Base-by-base conservation (phyloP, 2,113 vertebrate species). In the Hystrix cristata region DNA sequence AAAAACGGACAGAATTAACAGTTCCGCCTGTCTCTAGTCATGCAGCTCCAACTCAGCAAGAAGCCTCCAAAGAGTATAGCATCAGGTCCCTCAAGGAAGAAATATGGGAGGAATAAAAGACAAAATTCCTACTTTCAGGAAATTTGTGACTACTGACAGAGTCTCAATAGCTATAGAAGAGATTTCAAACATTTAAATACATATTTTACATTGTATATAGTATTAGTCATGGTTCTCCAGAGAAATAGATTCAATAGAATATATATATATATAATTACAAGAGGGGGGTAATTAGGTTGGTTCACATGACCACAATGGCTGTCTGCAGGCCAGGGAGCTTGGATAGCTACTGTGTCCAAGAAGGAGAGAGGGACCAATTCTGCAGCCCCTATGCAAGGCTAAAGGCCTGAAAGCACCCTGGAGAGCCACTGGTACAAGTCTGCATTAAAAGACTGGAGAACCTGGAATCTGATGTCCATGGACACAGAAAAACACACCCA, bases 151-250 rank as follows among this genome's bases (percentile, higher is more conserved):
- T 82, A 78, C 64, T 84, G 29, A 46, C 43, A 67, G 43, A 74
- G 12, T 94, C 29, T 85, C 57, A 51, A 69, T 1, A 86, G 59
- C 67, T 65, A 67, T 29, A 27, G 86, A 78, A 84, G 21, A 95
- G 11, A 82, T 83, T 96, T 71, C 93, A 96, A 91, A 72, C 18
- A 87, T 92, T 78, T 86, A 53, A 93, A 91, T 93, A 2, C 4
- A 13, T 85, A 7, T 34, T 90, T 94, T 95, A 94, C 46, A 62
- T 79, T 76, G 2, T 43, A 65, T 53, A 19, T 87, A 38, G 65
- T 38, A 62, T 53, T 55, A 25, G 29, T 84, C 82, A 38, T 29
- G 46, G 19, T 69, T 38, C 67, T 59, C 55, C 18, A 43, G 43
- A 53, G 84, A 86, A 69, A 51, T 12, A 9, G 46, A 65, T 67